Conservation (phyloP, 2,888 invertebrate genomes). For the Saturnia japonica region DNA sequence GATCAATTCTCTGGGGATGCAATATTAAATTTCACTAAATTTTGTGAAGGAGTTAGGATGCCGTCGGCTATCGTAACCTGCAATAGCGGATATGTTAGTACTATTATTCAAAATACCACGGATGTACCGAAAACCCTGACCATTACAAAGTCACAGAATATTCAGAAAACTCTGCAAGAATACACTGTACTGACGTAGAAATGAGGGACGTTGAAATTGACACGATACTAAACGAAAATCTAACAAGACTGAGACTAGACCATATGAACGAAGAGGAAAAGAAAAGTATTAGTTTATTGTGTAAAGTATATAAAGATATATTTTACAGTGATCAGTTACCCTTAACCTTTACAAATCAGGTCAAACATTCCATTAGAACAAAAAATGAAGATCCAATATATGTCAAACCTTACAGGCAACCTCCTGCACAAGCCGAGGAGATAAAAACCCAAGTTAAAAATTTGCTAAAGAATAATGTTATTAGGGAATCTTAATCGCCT, state of each 20-base stretch:
- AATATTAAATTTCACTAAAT: not conserved
- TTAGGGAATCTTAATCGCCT: too few relatives aligned
- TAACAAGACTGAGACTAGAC: too few relatives aligned
- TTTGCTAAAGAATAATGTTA: too few relatives aligned
- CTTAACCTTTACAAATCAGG: not conserved
- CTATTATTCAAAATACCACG: not conserved
- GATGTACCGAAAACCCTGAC: not conserved
- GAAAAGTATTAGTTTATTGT: not conserved
- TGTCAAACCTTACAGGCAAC: not conserved
- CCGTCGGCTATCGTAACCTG: not conserved
- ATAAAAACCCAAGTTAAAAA: too few relatives aligned
- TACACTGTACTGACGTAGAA: not conserved
- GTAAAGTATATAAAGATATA: too few relatives aligned
- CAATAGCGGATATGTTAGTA: not conserved
- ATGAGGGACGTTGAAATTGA: too few relatives aligned
- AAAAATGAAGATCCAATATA: not conserved
- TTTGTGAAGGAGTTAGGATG: not conserved
- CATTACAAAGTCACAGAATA: not conserved
- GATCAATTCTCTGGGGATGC: not conserved
- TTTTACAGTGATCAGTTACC: not conserved
- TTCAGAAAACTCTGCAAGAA: not conserved
- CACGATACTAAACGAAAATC: too few relatives aligned
- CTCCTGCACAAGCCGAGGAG: too few relatives aligned
- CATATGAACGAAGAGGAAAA: too few relatives aligned
- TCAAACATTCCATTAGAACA: not conserved